These are phyloP conservation scores for Leptinotarsa juncta DNA, from an alignment of 2,888 invertebrate species.

Conservation along the genomic window DNA sequence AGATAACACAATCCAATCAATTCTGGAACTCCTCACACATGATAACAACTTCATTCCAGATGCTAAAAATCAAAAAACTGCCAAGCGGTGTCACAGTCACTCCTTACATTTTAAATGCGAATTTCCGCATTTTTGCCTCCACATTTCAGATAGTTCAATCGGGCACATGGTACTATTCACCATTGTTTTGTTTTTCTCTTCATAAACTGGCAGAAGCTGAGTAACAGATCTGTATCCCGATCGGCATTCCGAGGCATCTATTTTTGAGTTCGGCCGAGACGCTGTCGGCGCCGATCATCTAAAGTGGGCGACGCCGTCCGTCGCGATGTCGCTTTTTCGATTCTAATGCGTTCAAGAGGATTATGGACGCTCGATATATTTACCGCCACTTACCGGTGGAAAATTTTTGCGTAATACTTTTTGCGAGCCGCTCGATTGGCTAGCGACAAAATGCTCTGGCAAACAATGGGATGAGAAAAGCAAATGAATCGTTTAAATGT, in stretches of 20 bases:
- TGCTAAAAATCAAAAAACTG: neutral
- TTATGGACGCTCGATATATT: slow-evolving; percentile 27
- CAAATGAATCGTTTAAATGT: too few species aligned
- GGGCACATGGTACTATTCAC: slow-evolving; percentile 2
- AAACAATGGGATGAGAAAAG: too few species aligned
- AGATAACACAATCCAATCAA: neutral
- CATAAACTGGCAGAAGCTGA: slow-evolving; percentile 11
- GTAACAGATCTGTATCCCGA: slow-evolving; percentile 17
- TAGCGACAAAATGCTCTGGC: too few species aligned
- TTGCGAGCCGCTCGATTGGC: neutral
- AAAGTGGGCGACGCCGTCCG: slow-evolving; percentile 25
- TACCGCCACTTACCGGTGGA: slow-evolving; percentile 23
- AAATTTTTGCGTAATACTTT: slow-evolving; percentile 28
- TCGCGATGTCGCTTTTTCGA: slow-evolving; percentile 20
- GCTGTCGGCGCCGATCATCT: slow-evolving; percentile 25
- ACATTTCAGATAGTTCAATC: neutral
- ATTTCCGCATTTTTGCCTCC: slow-evolving; percentile 6
- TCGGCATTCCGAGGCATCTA: slow-evolving; percentile 34
- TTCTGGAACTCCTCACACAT: neutral
- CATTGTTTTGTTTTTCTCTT: slow-evolving; percentile 9
- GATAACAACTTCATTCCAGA: neutral
- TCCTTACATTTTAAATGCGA: slow-evolving; percentile 8
- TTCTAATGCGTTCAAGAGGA: slow-evolving; percentile 18
- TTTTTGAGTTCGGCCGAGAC: slow-evolving; percentile 30
- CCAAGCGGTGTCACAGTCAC: neutral